Conservation (phyloP, 2,888 invertebrate species). For the Mantis religiosa region DNA sequence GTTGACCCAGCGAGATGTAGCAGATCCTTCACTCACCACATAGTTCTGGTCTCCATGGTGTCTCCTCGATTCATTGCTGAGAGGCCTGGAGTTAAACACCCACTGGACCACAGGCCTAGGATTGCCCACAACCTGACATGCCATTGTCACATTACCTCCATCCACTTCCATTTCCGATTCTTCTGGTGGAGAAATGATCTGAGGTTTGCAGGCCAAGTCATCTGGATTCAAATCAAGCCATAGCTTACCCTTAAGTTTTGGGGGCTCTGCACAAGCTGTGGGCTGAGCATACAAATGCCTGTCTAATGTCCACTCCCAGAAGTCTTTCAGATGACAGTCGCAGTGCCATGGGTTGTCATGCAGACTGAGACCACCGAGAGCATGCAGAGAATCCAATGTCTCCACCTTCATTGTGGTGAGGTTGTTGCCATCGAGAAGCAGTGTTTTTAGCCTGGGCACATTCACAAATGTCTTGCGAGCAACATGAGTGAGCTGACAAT, state of each 20-base stretch:
- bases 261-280: constrained; percentile 69
- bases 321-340: constrained; percentile 75
- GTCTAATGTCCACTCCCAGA: constrained; percentile 69
- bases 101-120: constrained; percentile 73
- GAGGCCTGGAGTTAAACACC: constrained; percentile 61
- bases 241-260: constrained; percentile 59
- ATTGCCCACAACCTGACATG: constrained; percentile 72
- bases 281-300: constrained; percentile 70
- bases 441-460: constrained; percentile 60
- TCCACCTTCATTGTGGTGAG: constrained; percentile 57
- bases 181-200: constrained; percentile 61
- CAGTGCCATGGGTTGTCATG: constrained; percentile 85
- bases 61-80: constrained; percentile 41
- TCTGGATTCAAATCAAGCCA: constrained; percentile 69
- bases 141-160: constrained; percentile 63
- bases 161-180: constrained; percentile 57
- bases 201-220: constrained; percentile 79
- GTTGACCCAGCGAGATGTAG: constrained; percentile 54
- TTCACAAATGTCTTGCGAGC: constrained; percentile 67
- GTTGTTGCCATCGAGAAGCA: constrained; percentile 70
- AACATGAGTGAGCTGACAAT: constrained; percentile 67
- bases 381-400: constrained; percentile 39
- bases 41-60: background rate
- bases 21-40: background rate
- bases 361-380: constrained; percentile 68